These are phyloP conservation scores for Pelecanus crispus DNA, from an alignment of 2,113 vertebrate genomes.

Conservation along the genomic window DNA sequence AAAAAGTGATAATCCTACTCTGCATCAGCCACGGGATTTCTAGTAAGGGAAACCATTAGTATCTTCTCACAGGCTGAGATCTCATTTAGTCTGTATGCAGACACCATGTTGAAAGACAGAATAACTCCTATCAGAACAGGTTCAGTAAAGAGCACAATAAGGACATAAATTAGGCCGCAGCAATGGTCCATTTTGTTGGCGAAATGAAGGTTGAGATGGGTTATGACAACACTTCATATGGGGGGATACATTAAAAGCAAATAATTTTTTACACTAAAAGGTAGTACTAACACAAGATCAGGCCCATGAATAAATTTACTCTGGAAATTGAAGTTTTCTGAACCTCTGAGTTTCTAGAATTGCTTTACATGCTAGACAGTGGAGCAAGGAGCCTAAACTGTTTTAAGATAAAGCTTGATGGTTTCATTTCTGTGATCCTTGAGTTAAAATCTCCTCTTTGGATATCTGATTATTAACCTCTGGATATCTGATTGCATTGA, in stretches of 20 bases:
- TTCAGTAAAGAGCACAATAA: rapidly evolving
- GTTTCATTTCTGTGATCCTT: neutral
- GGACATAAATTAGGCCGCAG: neutral
- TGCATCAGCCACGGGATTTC: neutral
- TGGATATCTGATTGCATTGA: neutral
- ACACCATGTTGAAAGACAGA: neutral
- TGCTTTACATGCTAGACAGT: neutral
- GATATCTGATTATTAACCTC: neutral
- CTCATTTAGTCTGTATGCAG: neutral
- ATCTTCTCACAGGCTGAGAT: neutral
- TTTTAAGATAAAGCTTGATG: neutral
- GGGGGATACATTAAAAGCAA: neutral
- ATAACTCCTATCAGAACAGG: neutral
- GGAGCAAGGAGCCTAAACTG: neutral
- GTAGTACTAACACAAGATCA: neutral
- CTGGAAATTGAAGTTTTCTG: neutral
- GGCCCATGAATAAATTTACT: neutral
- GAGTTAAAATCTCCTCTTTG: neutral
- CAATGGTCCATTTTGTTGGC: neutral
- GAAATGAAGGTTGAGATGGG: neutral
- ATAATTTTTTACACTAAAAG: neutral
- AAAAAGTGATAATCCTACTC: neutral
- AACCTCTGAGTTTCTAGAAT: neutral
- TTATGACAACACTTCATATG: neutral
- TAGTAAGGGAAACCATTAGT: neutral